Base-by-base conservation (phyloP, 1,140 invertebrate genomes). In the Bacillus rossius region DNA sequence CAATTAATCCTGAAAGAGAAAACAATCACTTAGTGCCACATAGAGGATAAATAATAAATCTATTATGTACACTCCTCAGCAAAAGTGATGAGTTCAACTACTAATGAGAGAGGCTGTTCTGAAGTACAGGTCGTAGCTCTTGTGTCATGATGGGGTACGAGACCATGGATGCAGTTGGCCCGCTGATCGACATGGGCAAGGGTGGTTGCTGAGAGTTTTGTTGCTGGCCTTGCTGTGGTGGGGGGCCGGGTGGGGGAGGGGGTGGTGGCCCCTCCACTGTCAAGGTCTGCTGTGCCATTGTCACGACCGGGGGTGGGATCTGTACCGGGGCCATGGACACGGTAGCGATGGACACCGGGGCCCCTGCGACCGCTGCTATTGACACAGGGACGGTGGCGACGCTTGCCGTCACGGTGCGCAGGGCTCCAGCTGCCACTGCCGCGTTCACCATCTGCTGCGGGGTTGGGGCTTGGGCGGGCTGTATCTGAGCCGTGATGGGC, bases 111-210 rank as follows among this genome's bases (percentile, higher is more conserved):
- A 63, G 41, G 37, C 49, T 57, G 68, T 69, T 75, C 64, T 76
- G 73, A 22, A 76, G 55, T 8, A 76, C 74, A 13, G 74, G 74
- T 68, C 74, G 70, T 29, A 76, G 70, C 49, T 75, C 74, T 65
- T 85, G 84, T 22, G 84, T 84, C 77, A 87, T 84, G 48, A 87
- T 86, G 13, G 86, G 86, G 70, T 87, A 87, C 10, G 86, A 87
- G 37, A 87, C 83, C 50, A 87, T 77, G 17, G 81, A 81, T 10
- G 73, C 72, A 3, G 77, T 62, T 14, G 63, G 55, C 19, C 63
- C 71, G 38, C 69, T 72, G 51, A 71, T 69, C 23, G 72, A 65
- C 55, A 76, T 64, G 52, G 67, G 72, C 49, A 72, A 68, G 56
- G 51, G 23, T 23, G 40, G 51, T 63, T 69, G 66, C 20, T 74